Base-by-base conservation (phyloP, 2,888 invertebrate species). In the Pterostichus madidus region DNA sequence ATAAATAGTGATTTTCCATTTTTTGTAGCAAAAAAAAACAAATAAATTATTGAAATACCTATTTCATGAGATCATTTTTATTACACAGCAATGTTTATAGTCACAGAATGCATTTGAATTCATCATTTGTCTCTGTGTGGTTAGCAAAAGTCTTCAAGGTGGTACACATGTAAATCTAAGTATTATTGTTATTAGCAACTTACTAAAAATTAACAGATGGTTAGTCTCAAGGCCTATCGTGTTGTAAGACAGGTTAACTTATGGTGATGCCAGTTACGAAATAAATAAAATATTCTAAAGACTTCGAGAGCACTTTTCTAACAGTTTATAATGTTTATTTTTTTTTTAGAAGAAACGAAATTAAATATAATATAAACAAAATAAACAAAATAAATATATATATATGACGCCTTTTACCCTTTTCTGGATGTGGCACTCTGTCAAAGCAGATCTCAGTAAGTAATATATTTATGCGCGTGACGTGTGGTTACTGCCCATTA, bases 241-340 rank as follows among this genome's bases (percentile, higher is more conserved):
- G 49, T 49, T 49, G 49, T 49, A 49, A 49, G 49, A n/a, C 49
- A 49, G 49, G 49, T 49, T 49, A 13, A 49, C n/a, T 49, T 44
- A 49, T 8, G 49, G 49, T 8, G 49, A 49, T 49, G 13, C 49
- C 5, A 2, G 13, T 49, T 49, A 13, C 49, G 49, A 49, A 49
- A 49, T 49, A 13, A n/a, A n/a, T 49, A 49, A 49, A 49, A 49
- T 49, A 49, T 49, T 49, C 49, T 39, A 0, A 6, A 49, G 5
- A 49, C 1, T n/a, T 49, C 13, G 11, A 10, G 24, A 24, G 3
- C 24, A 24, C 24, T 24, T 24, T 24, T 24, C 24, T 2, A 24
- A 24, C 24, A n/a, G n/a, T n/a, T n/a, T n/a, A n/a, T n/a, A n/a
- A n/a, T n/a, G n/a, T n/a, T n/a, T n/a, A n/a, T 46, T 46, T 46